Conservation (phyloP, 1,140 invertebrate species). For the Calephelis virginiensis region DNA sequence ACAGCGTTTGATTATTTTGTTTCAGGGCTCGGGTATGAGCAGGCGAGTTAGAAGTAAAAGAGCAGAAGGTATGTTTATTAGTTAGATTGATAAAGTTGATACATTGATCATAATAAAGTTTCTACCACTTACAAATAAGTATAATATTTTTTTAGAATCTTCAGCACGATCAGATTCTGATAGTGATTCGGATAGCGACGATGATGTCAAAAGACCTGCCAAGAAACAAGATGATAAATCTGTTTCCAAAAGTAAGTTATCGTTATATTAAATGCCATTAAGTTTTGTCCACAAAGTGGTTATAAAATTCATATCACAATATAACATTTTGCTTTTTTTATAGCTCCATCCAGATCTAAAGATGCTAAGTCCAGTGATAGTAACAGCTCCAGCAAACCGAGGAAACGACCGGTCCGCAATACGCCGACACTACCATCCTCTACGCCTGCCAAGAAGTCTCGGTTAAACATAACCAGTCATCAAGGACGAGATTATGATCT, state of each 20-base stretch:
- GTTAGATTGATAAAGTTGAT: constrained; percentile 31
- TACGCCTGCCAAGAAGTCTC: constrained; percentile 55
- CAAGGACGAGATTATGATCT: constrained; percentile 86
- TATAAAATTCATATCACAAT: too few relatives aligned
- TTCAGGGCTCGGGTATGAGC: constrained; percentile 78
- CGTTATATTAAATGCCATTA: not conserved
- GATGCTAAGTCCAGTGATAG: constrained; percentile 66
- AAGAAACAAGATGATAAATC: constrained; percentile 66
- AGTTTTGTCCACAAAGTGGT: not conserved
- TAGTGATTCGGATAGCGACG: constrained; percentile 80
- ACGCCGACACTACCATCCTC: constrained; percentile 46
- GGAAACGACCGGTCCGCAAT: constrained; percentile 58
- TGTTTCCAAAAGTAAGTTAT: constrained; percentile 52
- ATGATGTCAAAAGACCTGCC: constrained; percentile 62
- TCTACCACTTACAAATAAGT: not conserved
- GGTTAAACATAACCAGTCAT: constrained; percentile 38
- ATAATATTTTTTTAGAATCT: constrained; percentile 63
- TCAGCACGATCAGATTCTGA: constrained; percentile 81
- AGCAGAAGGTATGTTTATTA: constrained; percentile 81
- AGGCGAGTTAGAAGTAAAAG: constrained; percentile 80
- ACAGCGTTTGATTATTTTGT: constrained; percentile 16
- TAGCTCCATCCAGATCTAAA: constrained; percentile 58
- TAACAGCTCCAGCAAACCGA: constrained; percentile 60
- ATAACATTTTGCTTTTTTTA: constrained; percentile 22
- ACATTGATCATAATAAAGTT: not conserved